Conservation (phyloP, 2,888 invertebrate species). For the Allacma fusca region DNA sequence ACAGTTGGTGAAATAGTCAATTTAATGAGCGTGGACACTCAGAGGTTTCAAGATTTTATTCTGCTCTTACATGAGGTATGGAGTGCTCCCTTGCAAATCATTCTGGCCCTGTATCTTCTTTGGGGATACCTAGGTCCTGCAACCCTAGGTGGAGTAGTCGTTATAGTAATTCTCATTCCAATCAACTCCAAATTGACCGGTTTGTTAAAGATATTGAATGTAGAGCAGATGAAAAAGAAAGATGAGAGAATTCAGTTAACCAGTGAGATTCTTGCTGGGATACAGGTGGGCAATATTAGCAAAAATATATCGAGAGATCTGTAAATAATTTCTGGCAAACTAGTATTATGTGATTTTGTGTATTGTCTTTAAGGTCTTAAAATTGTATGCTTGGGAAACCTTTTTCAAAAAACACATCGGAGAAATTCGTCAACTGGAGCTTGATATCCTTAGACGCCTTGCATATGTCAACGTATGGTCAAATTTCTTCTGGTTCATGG, state of each 20-base stretch:
- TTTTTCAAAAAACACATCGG: constrained; percentile 66
- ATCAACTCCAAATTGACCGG: constrained; percentile 86
- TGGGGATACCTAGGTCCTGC: constrained; percentile 79
- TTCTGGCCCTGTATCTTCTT: constrained; percentile 81
- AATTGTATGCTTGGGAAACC: constrained; percentile 68
- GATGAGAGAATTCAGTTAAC: constrained; percentile 91
- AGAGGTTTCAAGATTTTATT: constrained; percentile 83
- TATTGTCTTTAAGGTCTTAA: constrained; percentile 64
- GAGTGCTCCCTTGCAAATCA: constrained; percentile 87
- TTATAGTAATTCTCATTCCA: constrained; percentile 92
- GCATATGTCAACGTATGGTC: constrained; percentile 68
- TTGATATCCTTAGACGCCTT: constrained; percentile 65
- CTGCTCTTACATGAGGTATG: constrained; percentile 48
- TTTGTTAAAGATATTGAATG: constrained; percentile 80
- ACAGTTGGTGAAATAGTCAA: constrained; percentile 65
- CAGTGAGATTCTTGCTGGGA: constrained; percentile 92
- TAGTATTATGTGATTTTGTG: background rate
- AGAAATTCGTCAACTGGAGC: constrained; percentile 66
- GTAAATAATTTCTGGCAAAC: background rate
- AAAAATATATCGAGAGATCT: too few relatives aligned
- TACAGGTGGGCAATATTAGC: constrained; percentile 72
- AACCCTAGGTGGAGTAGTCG: constrained; percentile 87
- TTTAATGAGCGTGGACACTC: constrained; percentile 90
- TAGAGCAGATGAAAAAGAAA: constrained; percentile 91
- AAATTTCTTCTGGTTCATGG: constrained; percentile 62